Percentiles rank a stretch among this genome's conserved stretches.
phyloP scores from a whole-genome alignment of 2,113 vertebrate genomes.

The Scalopus aquaticus region DNA sequence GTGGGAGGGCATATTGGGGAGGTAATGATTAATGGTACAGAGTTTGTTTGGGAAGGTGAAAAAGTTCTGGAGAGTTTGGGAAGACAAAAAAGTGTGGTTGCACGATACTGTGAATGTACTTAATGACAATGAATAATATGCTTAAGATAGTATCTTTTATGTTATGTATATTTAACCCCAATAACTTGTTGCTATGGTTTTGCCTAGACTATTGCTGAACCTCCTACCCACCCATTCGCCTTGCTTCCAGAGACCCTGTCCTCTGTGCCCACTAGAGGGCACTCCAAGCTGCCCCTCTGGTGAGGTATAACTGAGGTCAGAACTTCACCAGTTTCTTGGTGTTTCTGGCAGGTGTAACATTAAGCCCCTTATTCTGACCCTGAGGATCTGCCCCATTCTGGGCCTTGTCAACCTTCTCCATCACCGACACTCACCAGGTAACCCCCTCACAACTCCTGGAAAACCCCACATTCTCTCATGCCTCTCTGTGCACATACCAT shows the following conservation, averaged over 20 bases:
- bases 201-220: background rate
- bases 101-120: no score
- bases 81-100: fast-evolving
- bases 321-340: fast-evolving
- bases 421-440: background rate
- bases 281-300: background rate
- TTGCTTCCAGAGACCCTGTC: background rate
- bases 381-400: background rate
- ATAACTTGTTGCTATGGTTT: background rate
- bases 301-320: fast-evolving
- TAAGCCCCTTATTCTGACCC: background rate
- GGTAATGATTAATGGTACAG: background rate
- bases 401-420: background rate
- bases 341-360: no score
- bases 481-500: background rate
- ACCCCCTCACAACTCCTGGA: background rate
- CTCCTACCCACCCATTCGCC: background rate
- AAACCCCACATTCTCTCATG: background rate
- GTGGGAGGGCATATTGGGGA: background rate
- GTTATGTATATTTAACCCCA: background rate
- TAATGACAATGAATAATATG: background rate
- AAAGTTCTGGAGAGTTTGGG: background rate
- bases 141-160: background rate
- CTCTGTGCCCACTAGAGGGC: background rate
- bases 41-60: background rate